A percentile compares a stretch with the other conserved stretches of the same genome.
Conservation (phyloP, 2,888 invertebrate genomes). For the Tinea trinotella region DNA sequence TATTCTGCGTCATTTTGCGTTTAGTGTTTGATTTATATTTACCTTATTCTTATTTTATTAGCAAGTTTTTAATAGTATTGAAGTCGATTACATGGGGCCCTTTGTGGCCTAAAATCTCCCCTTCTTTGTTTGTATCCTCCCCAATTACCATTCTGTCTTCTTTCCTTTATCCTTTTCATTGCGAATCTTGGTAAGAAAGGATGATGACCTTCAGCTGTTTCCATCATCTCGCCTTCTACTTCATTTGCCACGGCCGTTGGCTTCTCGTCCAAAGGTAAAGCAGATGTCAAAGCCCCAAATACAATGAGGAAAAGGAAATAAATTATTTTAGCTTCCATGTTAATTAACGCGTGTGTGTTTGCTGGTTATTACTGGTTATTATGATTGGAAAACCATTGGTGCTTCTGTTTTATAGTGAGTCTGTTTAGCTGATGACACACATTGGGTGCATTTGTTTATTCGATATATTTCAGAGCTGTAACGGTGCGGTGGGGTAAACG, state of each 20-base stretch:
- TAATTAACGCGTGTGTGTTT: slow-evolving; percentile 3
- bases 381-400: slow-evolving; percentile 17
- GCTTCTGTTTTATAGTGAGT: slow-evolving; percentile 44
- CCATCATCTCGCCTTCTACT: slow-evolving; percentile 43
- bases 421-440: slow-evolving; percentile 53
- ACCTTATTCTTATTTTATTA: neutral
- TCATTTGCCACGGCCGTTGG: slow-evolving; percentile 2
- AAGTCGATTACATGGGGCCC: slow-evolving; percentile 28
- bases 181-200: slow-evolving; percentile 58
- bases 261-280: slow-evolving; percentile 36
- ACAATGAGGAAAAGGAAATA: slow-evolving; percentile 28
- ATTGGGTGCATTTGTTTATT: slow-evolving; percentile 58
- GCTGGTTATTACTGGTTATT: neutral
- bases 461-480: slow-evolving; percentile 52
- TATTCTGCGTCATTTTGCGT: neutral
- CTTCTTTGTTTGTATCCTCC: slow-evolving; percentile 30
- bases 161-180: slow-evolving; percentile 51
- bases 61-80: slow-evolving; percentile 26
- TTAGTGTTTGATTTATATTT: neutral
- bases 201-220: slow-evolving; percentile 50
- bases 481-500: slow-evolving; percentile 51
- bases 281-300: slow-evolving; percentile 25
- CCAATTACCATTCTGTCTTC: slow-evolving; percentile 40
- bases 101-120: slow-evolving; percentile 23
- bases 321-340: slow-evolving; percentile 18